A percentile compares a stretch with the other conserved stretches of the same genome.
Conservation (phyloP, 2,888 invertebrate genomes). For the Kryphioiulus occultus region DNA sequence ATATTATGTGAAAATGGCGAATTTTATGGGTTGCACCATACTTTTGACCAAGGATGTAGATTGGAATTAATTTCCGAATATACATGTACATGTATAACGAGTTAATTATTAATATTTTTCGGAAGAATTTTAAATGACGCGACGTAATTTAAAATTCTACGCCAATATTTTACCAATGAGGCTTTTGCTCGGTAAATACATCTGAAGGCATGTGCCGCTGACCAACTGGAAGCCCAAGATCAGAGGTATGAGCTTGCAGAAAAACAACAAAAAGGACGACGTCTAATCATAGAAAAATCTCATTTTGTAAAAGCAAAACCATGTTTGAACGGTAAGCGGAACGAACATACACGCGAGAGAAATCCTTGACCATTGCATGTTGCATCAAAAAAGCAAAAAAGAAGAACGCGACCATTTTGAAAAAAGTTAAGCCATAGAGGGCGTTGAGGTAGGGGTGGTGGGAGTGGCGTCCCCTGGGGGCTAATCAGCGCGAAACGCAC, state of each 20-base stretch:
- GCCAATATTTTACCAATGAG: too few species aligned
- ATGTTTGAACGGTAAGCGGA: neutral
- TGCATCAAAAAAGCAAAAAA: neutral
- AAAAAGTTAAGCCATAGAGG: neutral
- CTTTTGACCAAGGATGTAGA: too few species aligned
- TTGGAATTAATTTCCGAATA: too few species aligned
- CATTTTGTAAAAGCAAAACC: constrained; percentile 17
- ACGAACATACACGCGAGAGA: neutral
- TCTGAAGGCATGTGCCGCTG: neutral
- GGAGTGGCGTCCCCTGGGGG: neutral
- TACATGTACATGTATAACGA: too few species aligned
- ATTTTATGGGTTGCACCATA: too few species aligned
- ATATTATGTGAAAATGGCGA: too few species aligned
- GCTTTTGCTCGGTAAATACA: too few species aligned
- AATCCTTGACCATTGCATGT: neutral
- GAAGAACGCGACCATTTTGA: neutral
- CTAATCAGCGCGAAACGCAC: constrained; percentile 8
- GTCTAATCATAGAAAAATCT: neutral
- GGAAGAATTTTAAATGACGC: too few species aligned
- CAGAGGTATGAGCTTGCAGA: neutral
- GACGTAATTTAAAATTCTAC: too few species aligned
- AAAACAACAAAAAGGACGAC: neutral
- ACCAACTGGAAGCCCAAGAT: neutral
- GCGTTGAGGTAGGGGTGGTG: neutral
- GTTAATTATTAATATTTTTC: too few species aligned